Evolutionary conservation across 2,797 vertebrate genomes (phyloP), one percentile per base, ranked within the genome.

Genomic region (Poeciliopsis presidionis): DNA sequence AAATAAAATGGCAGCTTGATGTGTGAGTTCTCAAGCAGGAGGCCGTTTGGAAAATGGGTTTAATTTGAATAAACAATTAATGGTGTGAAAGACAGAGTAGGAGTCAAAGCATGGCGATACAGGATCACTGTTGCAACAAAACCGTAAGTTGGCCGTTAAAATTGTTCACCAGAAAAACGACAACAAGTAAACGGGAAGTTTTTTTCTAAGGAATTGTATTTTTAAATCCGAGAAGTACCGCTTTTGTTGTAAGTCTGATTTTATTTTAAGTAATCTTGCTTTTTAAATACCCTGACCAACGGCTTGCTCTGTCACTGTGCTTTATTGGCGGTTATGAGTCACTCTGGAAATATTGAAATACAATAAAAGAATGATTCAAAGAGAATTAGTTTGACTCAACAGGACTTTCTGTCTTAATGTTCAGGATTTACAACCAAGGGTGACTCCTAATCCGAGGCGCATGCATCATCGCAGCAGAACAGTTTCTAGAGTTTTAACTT

Each of bases 341-440:
- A 76, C 9, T 8, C 14, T 47, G n/a, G 84, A 73, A 76, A 74
- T 51, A 43, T 2, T 36, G 20, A 74, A 74, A 76, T 39, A 6
- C 36, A 69, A 43, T 30, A 65, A 78, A 59, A 61, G 72, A 72
- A 63, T 33, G 39, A 84, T 13, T 84, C 71, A 79, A 36, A 14
- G 2, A 16, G 20, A 61, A n/a, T n/a, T 33, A 33, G 4, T 83
- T 22, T 75, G 39, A n/a, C 28, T 77, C 25, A 25, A 11, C n/a
- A 73, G 55, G 47, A 55, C 75, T 63, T 77, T 55, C 36, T 74
- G 16, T 63, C 36, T 16, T 36, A 45, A 33, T 5, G 18, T 33
- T 78, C 53, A 36, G 55, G 28, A 71, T 76, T 53, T 70, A 18
- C 55, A 39, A n/a, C 4, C 36, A 13, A 67, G 36, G 22, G 8